Conservation (phyloP, 2,888 invertebrate species). For the Micropterix aruncella region DNA sequence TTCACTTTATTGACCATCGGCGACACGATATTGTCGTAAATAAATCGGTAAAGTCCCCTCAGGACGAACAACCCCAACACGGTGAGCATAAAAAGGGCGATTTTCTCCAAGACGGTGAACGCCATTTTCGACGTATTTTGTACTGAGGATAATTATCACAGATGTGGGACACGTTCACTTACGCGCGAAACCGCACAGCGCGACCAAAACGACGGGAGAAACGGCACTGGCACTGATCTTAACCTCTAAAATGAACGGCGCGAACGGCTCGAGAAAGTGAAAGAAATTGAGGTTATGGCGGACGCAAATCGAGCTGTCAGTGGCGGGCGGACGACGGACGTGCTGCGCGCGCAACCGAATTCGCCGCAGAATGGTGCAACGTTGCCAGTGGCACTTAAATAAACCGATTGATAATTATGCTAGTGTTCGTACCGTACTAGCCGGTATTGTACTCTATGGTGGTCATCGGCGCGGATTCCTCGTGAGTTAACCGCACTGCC, state of each 20-base stretch:
- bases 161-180: not conserved
- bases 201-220: not conserved
- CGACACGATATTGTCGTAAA: not conserved
- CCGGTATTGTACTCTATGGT: too few relatives aligned
- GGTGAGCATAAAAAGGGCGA: not conserved
- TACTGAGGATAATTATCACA: not conserved
- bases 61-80: not conserved
- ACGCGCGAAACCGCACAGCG: not conserved
- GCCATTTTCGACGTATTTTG: not conserved
- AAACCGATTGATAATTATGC: too few relatives aligned
- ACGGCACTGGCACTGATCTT: too few relatives aligned
- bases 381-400: too few relatives aligned
- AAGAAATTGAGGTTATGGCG: not conserved
- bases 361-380: too few relatives aligned
- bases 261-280: not conserved
- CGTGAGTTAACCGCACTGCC: too few relatives aligned
- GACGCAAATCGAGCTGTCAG: not conserved
- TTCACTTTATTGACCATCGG: not conserved
- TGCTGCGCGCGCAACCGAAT: not conserved
- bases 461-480: too few relatives aligned
- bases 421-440: too few relatives aligned
- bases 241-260: not conserved
- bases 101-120: not conserved
- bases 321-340: not conserved
- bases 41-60: not conserved